Evolutionary conservation across 2,888 invertebrate species (phyloP).

Genomic region (Campopleginae sp.): DNA sequence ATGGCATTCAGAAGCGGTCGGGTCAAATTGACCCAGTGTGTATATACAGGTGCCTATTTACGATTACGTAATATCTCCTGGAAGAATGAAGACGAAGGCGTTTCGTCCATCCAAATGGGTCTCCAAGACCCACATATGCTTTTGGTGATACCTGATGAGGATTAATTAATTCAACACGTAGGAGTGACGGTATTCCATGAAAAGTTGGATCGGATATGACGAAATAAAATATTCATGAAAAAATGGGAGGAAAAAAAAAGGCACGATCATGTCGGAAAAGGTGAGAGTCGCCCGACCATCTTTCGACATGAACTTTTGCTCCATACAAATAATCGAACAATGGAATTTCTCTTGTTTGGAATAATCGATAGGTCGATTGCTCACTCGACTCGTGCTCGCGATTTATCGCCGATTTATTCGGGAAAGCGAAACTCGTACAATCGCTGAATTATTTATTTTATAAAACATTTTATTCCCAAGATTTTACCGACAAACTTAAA

Average conservation of each 20-base stretch:
- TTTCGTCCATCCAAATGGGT: not conserved
- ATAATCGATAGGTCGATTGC: conserved; percentile 50
- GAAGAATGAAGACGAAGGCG: conserved; percentile 43
- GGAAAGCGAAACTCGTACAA: conserved; percentile 29
- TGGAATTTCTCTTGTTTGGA: conserved; percentile 19
- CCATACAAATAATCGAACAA: conserved; percentile 54
- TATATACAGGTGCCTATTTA: no score
- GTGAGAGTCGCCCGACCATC: conserved; percentile 57
- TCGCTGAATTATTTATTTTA: conserved; percentile 17
- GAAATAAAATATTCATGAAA: conserved; percentile 52
- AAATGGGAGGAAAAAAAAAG: conserved; percentile 16
- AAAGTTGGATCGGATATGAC: conserved; percentile 57
- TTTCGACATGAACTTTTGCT: conserved; percentile 62
- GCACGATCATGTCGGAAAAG: conserved; percentile 29
- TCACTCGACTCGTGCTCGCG: conserved; percentile 19
- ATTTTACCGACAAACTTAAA: conserved; percentile 1
- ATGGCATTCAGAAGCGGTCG: no score
- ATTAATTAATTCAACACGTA: conserved; percentile 54
- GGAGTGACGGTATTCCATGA: conserved; percentile 55
- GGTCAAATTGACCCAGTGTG: no score
- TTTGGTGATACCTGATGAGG: conserved; percentile 33
- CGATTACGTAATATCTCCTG: conserved; percentile 22
- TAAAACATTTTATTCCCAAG: not conserved
- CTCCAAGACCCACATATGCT: conserved; percentile 22
- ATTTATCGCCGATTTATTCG: conserved; percentile 27